Base-by-base conservation (phyloP, 2,113 vertebrate genomes). In the Ursus arctos region DNA sequence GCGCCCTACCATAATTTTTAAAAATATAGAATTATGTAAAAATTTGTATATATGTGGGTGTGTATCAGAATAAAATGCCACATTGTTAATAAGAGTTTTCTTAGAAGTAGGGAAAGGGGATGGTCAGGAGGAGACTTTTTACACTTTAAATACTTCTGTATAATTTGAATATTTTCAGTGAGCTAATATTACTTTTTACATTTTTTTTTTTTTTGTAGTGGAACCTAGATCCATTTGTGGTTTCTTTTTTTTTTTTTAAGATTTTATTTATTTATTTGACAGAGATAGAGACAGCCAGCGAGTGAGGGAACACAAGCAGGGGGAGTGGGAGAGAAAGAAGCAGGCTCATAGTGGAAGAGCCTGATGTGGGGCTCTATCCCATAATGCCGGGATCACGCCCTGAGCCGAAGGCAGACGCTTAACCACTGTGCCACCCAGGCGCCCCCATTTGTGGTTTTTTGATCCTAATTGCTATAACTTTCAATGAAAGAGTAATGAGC, bases 111-210 rank as follows among this genome's bases (percentile, higher is more conserved):
- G 47, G 76, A 53, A 51, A 53, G 31, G 9, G 9, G 7, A 69
- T 79, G 6, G 4, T 65, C 31, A 47, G n/a, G 15, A 59, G 18
- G 69, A 33, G 13, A 26, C 7, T 79, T 59, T 43, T 36, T 74
- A 77, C 16, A 63, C 43, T 49, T 63, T 85, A 59, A 24, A 43
- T 55, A 76, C 11, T 91, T 86, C 76, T 49, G 2, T 77, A 63
- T 86, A 91, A 91, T 55, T 84, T 53, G 19, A 88, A 76, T n/a
- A 89, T 76, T 89, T 85, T 81, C 65, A 94, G 88, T 55, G 22
- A 69, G 4, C 43, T 28, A 49, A 88, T 82, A 88, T 43, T 71
- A 82, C 19, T 47, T 94, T 74, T 65, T 72, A 94, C 12, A 55
- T 22, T 59, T 18, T 26, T n/a, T n/a, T n/a, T n/a, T 94, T 77